These are phyloP conservation scores for Atractosteus spatula DNA, from an alignment of 2,113 vertebrate species.

Conservation along the genomic window DNA sequence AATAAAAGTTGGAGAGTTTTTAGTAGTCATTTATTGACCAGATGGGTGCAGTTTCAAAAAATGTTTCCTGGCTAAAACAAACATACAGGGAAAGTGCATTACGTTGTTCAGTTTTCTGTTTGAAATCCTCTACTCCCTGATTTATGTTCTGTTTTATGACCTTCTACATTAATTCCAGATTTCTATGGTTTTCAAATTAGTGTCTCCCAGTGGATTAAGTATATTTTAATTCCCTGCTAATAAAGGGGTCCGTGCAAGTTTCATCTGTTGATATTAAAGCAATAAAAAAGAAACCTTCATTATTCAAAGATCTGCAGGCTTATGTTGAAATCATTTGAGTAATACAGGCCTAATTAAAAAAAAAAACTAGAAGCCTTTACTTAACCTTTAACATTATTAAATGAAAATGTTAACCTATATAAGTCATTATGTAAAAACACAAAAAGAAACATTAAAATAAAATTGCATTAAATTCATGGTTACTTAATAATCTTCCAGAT, in stretches of 20 bases:
- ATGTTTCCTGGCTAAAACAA: too few relatives aligned
- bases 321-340: not conserved
- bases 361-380: conserved; percentile 5
- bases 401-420: conserved; percentile 17
- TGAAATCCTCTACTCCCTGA: not conserved
- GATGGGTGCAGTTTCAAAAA: too few relatives aligned
- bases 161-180: conserved; percentile 5
- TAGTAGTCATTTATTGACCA: too few relatives aligned
- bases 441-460: conserved; percentile 1
- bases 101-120: not conserved
- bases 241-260: not conserved
- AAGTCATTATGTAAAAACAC: not conserved
- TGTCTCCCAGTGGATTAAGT: not conserved
- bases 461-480: not conserved
- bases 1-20: too few relatives aligned
- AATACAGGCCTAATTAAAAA: conserved; percentile 17
- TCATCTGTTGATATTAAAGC: conserved; percentile 5
- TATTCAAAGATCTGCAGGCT: not conserved
- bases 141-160: not conserved
- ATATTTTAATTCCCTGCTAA: conserved; percentile 4
- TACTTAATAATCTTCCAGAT: not conserved
- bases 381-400: conserved; percentile 16
- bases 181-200: conserved; percentile 1
- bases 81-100: too few relatives aligned
- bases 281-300: conserved; percentile 13